Evolutionary conservation across 2,113 vertebrate genomes (phyloP).

Genomic region (Lagopus muta): DNA sequence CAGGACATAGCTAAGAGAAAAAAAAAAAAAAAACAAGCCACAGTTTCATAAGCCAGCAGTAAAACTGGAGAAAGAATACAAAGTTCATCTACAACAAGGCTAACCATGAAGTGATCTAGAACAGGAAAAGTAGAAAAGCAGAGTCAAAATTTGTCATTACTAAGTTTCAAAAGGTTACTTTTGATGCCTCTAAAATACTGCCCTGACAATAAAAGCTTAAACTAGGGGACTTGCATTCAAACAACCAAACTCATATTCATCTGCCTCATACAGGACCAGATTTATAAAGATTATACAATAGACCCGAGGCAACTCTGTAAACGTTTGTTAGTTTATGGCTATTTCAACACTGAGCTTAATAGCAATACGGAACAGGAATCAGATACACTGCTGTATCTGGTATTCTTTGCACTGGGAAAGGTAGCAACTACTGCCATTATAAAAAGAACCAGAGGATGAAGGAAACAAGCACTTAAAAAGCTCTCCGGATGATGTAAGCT

Average conservation of each 20-base stretch:
- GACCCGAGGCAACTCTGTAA: not conserved
- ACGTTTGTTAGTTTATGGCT: not conserved
- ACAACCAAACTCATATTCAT: not conserved
- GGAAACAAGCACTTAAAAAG: not conserved
- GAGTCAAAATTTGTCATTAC: not conserved
- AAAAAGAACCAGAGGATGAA: not conserved
- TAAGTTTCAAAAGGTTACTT: accelerated
- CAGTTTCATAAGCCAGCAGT: not conserved
- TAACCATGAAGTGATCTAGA: not conserved
- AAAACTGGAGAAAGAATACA: not conserved
- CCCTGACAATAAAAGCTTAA: not conserved
- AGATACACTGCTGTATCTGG: not conserved
- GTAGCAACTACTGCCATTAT: not conserved
- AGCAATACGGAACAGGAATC: not conserved
- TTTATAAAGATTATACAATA: not conserved
- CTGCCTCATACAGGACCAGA: not conserved
- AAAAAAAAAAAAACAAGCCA: slow-evolving; percentile 18
- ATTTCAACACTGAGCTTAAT: not conserved
- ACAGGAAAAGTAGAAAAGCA: not conserved
- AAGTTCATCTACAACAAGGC: not conserved
- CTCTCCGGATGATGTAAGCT: not conserved
- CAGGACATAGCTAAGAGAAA: not conserved
- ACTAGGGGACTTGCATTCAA: accelerated
- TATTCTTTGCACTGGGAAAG: not conserved
- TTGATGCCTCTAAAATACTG: not conserved